Evolutionary conservation across 1,140 invertebrate species (phyloP), one percentile per base, ranked within the genome.

Genomic region (Aphis craccivora): DNA sequence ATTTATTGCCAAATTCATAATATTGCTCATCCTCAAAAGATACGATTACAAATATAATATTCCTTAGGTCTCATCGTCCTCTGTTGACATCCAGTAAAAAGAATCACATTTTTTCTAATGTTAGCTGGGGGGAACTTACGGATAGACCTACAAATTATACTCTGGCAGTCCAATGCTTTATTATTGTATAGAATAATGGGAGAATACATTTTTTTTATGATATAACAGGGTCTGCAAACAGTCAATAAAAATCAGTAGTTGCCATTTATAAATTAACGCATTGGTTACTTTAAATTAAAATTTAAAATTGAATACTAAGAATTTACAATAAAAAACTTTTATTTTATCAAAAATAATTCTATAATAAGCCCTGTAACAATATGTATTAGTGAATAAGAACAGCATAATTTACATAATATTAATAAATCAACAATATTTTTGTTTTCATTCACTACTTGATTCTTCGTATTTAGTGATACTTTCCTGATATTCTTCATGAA

Each of bases 401-500:
- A 88, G 51, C 8, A 20, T 22, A 9, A 51, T 51, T 51, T 88
- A 88, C 83, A 84, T 40, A 86, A 45, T 86, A 18, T 35, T 22
- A 8, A 14, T 51, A 8, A 35, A 37, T 83, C 35, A 83, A 83
- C 35, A 88, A 30, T 88, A 14, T 18, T n/a, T 86, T 86, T 55
- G 25, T 18, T 40, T 30, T 83, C 30, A 92, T 51, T 92, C 76
- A 25, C 91, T 92, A 30, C 84, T 81, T 37, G 45, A 83, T 40
- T 92, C 45, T 83, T 92, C 76, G 30, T 81, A 92, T 23, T 92
- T 92, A 30, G 40, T 92, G 25, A 92, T 92, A 92, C 35, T 37
- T 51, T 92, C 76, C 37, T 83, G 22, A 51, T 92, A 92, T 83
- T 92, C 91, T 84, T 92, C 76, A 53, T 92, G 91, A 92, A 92